phyloP scores from a whole-genome alignment of 2,888 invertebrate species.

The Drosophila borealis region DNA sequence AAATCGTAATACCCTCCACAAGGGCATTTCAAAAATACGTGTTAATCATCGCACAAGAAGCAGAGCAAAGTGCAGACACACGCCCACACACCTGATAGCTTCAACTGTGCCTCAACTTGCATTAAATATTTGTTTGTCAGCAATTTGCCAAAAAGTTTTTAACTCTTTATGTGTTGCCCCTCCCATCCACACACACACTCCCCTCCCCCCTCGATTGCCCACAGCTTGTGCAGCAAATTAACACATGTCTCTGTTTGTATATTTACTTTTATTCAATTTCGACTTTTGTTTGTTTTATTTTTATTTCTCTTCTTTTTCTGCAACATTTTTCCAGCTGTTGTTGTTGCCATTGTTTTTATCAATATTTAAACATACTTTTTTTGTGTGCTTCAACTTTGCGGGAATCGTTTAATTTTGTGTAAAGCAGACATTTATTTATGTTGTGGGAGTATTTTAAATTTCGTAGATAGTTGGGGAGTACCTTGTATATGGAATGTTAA shows the following conservation, averaged over 20 bases:
- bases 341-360: constrained; percentile 54
- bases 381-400: constrained; percentile 31
- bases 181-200: too few relatives aligned
- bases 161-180: neutral
- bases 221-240: constrained; percentile 50
- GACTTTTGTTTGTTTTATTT: constrained; percentile 25
- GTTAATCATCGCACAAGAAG: constrained; percentile 63
- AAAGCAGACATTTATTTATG: neutral
- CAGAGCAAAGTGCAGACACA: constrained; percentile 13
- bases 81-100: constrained; percentile 27
- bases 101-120: constrained; percentile 40
- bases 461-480: neutral
- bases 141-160: constrained; percentile 60
- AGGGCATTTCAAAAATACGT: constrained; percentile 25
- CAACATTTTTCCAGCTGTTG: constrained; percentile 54
- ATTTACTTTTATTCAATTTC: constrained; percentile 15
- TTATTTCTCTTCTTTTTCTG: constrained; percentile 29
- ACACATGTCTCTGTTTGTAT: constrained; percentile 65
- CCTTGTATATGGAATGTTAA: too few relatives aligned
- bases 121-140: constrained; percentile 76
- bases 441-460: neutral
- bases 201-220: too few relatives aligned
- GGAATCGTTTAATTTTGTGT: constrained; percentile 5
- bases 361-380: constrained; percentile 68
- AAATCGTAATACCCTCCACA: too few relatives aligned